A percentile compares a stretch with the other conserved stretches of the same genome.
Conservation (phyloP, 2,113 vertebrate genomes). For the Embiotoca jacksoni region DNA sequence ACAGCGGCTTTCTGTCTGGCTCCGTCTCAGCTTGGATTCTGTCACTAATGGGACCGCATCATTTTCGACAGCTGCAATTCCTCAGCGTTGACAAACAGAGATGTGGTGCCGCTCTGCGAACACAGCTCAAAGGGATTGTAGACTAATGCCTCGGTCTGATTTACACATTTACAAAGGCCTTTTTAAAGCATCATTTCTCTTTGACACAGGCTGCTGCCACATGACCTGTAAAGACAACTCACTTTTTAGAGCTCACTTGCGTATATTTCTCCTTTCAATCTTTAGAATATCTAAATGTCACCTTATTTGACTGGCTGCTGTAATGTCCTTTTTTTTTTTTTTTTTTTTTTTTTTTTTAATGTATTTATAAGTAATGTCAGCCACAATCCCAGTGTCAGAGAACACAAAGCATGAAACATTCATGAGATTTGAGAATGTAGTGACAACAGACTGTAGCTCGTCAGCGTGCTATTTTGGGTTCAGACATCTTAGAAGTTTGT, state of each 20-base stretch:
- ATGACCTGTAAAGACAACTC: conserved; percentile 30
- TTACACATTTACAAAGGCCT: conserved; percentile 68
- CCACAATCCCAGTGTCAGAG: conserved; percentile 22
- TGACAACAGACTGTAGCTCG: conserved; percentile 45
- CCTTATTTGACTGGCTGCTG: conserved; percentile 17
- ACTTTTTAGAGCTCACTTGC: not conserved
- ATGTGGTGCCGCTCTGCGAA: conserved; percentile 53
- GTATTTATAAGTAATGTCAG: conserved; percentile 33
- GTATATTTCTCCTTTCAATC: not conserved
- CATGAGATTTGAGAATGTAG: conserved; percentile 51
- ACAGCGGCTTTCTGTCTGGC: conserved; percentile 67
- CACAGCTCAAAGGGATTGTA: conserved; percentile 66
- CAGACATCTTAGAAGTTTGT: conserved; percentile 48
- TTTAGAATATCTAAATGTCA: not conserved
- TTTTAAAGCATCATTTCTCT: conserved; percentile 44
- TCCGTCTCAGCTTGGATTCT: conserved; percentile 67
- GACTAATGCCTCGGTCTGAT: conserved; percentile 67
- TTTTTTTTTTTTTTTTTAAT: not conserved
- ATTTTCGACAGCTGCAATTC: conserved; percentile 76
- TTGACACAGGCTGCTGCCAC: conserved; percentile 18
- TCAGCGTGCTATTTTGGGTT: conserved; percentile 47
- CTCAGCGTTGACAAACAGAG: conserved; percentile 73
- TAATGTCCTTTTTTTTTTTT: conserved; percentile 20
- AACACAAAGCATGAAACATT: conserved; percentile 51
- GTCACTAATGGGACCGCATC: conserved; percentile 77